A percentile compares a stretch with the other conserved stretches of the same genome.
phyloP scores from a whole-genome alignment of 2,113 vertebrate genomes.

The Sander lucioperca region DNA sequence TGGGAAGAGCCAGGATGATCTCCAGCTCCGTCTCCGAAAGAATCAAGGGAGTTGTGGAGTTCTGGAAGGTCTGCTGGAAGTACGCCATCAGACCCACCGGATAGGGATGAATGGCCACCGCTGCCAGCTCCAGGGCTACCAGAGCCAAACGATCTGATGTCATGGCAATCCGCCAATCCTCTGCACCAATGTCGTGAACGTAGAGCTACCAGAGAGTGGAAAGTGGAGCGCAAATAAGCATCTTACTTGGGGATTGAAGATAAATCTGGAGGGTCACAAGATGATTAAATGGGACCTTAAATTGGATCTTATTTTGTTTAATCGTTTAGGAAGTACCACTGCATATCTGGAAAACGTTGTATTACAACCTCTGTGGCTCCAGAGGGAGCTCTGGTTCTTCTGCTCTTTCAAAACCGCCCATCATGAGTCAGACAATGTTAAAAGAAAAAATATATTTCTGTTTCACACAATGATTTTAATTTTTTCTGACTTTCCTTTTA shows the following conservation, averaged over 20 bases:
- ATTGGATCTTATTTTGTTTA: not conserved
- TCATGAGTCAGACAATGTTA: not conserved
- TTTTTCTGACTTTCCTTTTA: not conserved
- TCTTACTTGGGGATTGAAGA: not conserved
- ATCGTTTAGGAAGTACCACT: not conserved
- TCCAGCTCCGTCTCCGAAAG: constrained; percentile 92
- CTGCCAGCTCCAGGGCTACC: constrained; percentile 90
- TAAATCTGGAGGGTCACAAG: not conserved
- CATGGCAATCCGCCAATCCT: constrained; percentile 96
- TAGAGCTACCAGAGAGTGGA: constrained; percentile 85
- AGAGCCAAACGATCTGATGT: constrained; percentile 91
- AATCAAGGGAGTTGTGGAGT: constrained; percentile 79
- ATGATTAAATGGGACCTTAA: not conserved
- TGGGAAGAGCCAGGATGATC: constrained; percentile 93
- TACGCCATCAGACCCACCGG: constrained; percentile 81
- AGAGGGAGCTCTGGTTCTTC: not conserved
- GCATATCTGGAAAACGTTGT: not conserved
- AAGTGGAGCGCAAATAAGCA: not conserved
- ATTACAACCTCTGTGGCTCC: not conserved
- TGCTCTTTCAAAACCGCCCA: not conserved
- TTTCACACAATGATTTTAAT: not conserved
- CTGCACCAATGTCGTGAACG: constrained; percentile 93
- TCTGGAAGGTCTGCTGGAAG: constrained; percentile 86
- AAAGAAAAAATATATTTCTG: not conserved
- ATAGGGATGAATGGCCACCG: constrained; percentile 92